Evolutionary conservation across 23 tunicate genomes (phyloP).

Genomic region (Halocynthia roretzi): DNA sequence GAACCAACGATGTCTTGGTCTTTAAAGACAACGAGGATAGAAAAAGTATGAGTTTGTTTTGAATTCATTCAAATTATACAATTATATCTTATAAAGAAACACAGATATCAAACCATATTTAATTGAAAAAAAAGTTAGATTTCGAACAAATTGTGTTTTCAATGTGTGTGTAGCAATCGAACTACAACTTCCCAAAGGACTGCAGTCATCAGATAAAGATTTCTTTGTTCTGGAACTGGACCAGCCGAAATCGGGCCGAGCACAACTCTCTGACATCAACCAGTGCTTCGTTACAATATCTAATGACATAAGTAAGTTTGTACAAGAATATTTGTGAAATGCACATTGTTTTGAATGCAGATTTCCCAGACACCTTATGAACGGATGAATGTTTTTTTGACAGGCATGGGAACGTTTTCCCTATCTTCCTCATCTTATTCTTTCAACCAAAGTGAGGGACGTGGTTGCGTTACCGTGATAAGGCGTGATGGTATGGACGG

Average conservation of each 20-base stretch:
- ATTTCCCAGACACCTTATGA: not conserved
- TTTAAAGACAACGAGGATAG: slow-evolving; percentile 63
- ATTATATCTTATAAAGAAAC: not conserved
- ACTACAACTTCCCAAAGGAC: slow-evolving; percentile 20
- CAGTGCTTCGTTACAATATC: slow-evolving; percentile 44
- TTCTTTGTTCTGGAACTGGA: slow-evolving; percentile 59
- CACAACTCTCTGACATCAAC: slow-evolving; percentile 59
- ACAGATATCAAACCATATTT: no score
- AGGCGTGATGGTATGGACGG: slow-evolving; percentile 64
- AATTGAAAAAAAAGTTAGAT: no score
- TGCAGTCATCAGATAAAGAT: slow-evolving; percentile 32
- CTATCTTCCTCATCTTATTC: slow-evolving; percentile 36
- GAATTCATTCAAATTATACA: not conserved
- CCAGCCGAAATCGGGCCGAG: slow-evolving; percentile 74
- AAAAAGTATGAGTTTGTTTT: slow-evolving; percentile 27
- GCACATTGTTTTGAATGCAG: not conserved
- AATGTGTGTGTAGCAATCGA: not conserved
- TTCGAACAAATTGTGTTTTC: no score
- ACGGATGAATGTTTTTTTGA: not conserved
- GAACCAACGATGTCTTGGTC: slow-evolving; percentile 48
- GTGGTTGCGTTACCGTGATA: slow-evolving; percentile 47
- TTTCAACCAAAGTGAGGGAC: slow-evolving; percentile 69
- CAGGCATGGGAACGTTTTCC: slow-evolving; percentile 37
- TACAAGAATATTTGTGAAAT: not conserved
- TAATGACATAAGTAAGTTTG: slow-evolving; percentile 70